Conservation (phyloP, 2,113 vertebrate genomes). For the Rhea americana region DNA sequence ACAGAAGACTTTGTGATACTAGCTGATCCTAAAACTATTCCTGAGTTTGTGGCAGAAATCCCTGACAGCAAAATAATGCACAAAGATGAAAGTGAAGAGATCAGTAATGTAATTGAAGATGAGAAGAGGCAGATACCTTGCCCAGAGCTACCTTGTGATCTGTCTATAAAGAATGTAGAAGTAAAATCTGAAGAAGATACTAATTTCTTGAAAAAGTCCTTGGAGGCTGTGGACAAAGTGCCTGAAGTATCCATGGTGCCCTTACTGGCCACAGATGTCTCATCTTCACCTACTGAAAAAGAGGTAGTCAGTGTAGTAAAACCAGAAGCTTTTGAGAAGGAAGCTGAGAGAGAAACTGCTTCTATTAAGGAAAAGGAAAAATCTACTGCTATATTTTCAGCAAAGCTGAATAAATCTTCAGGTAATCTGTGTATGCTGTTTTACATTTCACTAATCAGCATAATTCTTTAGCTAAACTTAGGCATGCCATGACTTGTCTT, state of each 20-base stretch:
- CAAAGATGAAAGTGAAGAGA: constrained; percentile 25
- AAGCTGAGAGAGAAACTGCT: constrained; percentile 69
- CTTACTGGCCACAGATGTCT: constrained; percentile 49
- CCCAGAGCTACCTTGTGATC: constrained; percentile 71
- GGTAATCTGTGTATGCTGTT: constrained; percentile 75
- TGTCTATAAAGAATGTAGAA: constrained; percentile 69
- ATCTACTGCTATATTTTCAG: constrained; percentile 75
- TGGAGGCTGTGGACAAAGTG: constrained; percentile 67
- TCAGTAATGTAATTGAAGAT: neutral
- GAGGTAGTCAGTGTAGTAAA: constrained; percentile 72
- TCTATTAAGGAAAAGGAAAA: constrained; percentile 72
- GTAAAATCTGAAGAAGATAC: constrained; percentile 60
- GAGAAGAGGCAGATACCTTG: constrained; percentile 53
- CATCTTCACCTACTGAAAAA: constrained; percentile 56
- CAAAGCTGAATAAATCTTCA: constrained; percentile 82
- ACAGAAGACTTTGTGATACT: constrained; percentile 76
- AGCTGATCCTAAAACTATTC: constrained; percentile 60
- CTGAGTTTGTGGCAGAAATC: constrained; percentile 45
- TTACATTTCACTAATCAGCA: constrained; percentile 53
- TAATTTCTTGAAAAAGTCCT: constrained; percentile 54
- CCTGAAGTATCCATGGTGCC: constrained; percentile 49
- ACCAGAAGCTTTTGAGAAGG: constrained; percentile 65
- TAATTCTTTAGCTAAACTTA: constrained; percentile 63
- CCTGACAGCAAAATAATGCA: constrained; percentile 8
- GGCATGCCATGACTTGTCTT: constrained; percentile 23